A percentile compares a stretch with the other conserved stretches of the same genome.
Conservation (phyloP, 2,888 invertebrate species). For the Chouioia cunea region DNA sequence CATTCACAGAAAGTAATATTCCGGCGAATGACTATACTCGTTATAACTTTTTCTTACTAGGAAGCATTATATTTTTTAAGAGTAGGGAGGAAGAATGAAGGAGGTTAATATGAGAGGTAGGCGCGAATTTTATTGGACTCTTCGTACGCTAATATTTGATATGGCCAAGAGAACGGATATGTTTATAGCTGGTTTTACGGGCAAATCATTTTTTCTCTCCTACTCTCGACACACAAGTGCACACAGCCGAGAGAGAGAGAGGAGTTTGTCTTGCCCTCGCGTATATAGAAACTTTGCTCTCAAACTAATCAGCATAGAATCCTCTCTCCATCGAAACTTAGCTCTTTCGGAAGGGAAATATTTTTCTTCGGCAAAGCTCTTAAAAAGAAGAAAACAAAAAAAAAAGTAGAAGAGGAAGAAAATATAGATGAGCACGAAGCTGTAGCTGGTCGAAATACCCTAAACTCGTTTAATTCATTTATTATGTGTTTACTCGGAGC, state of each 20-base stretch:
- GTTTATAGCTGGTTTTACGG: slow-evolving; percentile 5
- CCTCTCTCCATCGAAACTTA: too few relatives aligned
- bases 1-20: background rate
- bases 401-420: too few relatives aligned
- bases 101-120: slow-evolving; percentile 19
- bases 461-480: slow-evolving; percentile 19
- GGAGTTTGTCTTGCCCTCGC: background rate
- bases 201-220: background rate
- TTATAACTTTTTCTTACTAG: too few relatives aligned
- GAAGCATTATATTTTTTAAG: too few relatives aligned
- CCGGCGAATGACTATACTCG: too few relatives aligned
- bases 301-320: too few relatives aligned
- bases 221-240: too few relatives aligned
- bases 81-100: too few relatives aligned
- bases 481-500: slow-evolving; percentile 19
- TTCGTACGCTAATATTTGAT: slow-evolving; percentile 19
- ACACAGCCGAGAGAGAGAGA: too few relatives aligned
- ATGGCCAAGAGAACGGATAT: slow-evolving; percentile 4
- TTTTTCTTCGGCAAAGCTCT: background rate
- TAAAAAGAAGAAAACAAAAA: background rate
- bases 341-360: background rate
- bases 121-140: slow-evolving; percentile 14
- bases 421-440: background rate
- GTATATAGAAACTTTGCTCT: background rate
- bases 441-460: background rate